Evolutionary conservation across 2,113 vertebrate species (phyloP).

Genomic region (Gyps fulvus): DNA sequence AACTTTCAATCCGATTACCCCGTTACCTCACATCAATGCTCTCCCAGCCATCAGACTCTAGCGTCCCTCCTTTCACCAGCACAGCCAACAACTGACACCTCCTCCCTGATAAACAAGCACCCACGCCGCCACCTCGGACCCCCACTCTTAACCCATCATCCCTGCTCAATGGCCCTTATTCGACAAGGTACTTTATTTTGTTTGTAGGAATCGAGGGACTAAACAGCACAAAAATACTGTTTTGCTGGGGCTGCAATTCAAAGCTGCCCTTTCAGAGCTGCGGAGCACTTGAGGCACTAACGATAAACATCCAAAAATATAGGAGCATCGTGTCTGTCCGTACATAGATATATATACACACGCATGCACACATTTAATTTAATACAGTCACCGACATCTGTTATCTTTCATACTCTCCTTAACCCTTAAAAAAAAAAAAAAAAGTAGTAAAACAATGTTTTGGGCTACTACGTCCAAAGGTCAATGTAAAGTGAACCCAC

Average conservation of each 20-base stretch:
- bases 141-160: conserved; percentile 88
- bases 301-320: conserved; percentile 29
- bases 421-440: neutral
- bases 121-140: conserved; percentile 80
- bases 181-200: conserved; percentile 88
- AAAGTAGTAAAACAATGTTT: conserved; percentile 12
- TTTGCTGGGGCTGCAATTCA: conserved; percentile 70
- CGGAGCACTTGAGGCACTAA: conserved; percentile 4
- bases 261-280: conserved; percentile 72
- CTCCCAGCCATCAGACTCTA: conserved; percentile 84
- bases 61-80: conserved; percentile 91
- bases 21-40: conserved; percentile 94
- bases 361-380: neutral
- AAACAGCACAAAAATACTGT: conserved; percentile 76
- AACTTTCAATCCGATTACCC: conserved; percentile 97
- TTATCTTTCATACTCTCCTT: neutral
- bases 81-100: conserved; percentile 84
- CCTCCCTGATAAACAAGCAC: conserved; percentile 87
- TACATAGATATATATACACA: neutral
- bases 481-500: conserved; percentile 71
- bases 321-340: rapidly evolving
- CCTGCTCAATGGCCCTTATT: conserved; percentile 85
- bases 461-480: conserved; percentile 66
- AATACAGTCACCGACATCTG: neutral
- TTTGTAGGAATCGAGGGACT: conserved; percentile 65